Evolutionary conservation across 2,888 invertebrate species (phyloP), one percentile per base, ranked within the genome.

Genomic region (Hemistola chrysoprasaria): DNA sequence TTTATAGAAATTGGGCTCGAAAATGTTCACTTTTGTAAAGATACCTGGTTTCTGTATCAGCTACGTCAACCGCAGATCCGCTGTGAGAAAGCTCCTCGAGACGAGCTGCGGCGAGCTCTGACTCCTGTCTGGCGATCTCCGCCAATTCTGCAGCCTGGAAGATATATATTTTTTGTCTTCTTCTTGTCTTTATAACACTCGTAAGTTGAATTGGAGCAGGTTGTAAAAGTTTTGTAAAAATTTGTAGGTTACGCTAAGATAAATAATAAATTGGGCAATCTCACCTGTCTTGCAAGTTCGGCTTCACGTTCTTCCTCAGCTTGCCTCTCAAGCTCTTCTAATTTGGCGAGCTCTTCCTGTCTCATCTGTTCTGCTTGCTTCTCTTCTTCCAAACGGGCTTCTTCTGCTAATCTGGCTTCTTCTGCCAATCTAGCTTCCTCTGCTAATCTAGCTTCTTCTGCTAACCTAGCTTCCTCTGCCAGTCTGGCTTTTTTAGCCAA

Each of bases 71-170:
- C 38, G 81, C 73, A 31, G 87, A 78, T 39, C 78, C 76, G 60
- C 85, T 80, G 49, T 75, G 72, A 50, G 78, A 76, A n/a, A 91
- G 77, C 62, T 91, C 92, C 56, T 91, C 90, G 23, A 91, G 85
- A n/a, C 91, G 90, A 6, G 90, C 86, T 45, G 91, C 92, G 9
- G 91, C 90, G 41, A 92, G 71, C 61, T 90, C 90, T 1, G 90
- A 92, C 62, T 90, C 90, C 77, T 82, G 90, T 71, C 82, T 87
- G 3, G 92, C 92, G 25, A 91, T 90, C 70, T 93, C 93, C 0
- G 92, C 92, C 59, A 93, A 72, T 75, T 93, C 93, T 29, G 92
- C 93, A 49, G 93, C 93, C 90, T 92, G 78, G 3, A 44, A 47
- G 8, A 25, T n/a, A 7, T 16, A 3, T 3, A 16, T 16, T 16